Percentiles rank a stretch among this genome's conserved stretches.
Evolutionary conservation across 2,888 invertebrate species (phyloP).

Genomic region (Torymus texanus): DNA sequence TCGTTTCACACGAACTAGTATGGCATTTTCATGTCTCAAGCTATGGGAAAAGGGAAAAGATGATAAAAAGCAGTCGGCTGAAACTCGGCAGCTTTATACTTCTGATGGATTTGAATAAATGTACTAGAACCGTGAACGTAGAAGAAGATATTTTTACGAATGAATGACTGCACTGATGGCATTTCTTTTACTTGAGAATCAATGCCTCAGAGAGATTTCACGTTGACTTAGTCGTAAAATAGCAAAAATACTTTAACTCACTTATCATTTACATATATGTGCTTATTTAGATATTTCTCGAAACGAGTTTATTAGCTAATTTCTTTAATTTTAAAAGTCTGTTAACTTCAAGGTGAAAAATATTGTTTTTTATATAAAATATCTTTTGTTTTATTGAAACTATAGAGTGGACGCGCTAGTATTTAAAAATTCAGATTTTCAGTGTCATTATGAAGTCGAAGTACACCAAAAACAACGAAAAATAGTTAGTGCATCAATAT

Average conservation of each 20-base stretch:
- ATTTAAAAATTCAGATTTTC: no score
- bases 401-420: no score
- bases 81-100: constrained; percentile 39
- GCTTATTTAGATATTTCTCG: no score
- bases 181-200: constrained; percentile 32
- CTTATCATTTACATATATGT: no score
- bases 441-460: no score
- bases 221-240: constrained; percentile 16
- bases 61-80: constrained; percentile 40
- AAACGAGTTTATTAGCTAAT: no score
- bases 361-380: no score
- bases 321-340: no score
- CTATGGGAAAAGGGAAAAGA: constrained; percentile 33
- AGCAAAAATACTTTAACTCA: constrained; percentile 18
- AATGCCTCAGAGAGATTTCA: constrained; percentile 23
- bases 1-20: not conserved
- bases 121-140: constrained; percentile 41
- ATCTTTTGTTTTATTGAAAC: no score
- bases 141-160: constrained; percentile 45
- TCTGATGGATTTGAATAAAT: constrained; percentile 52
- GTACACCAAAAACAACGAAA: no score
- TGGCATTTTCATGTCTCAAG: not conserved
- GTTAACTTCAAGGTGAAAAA: no score
- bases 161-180: constrained; percentile 43
- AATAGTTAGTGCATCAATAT: no score